phyloP scores from a whole-genome alignment of 1,140 invertebrate species.

The Teleopsis dalmanni region DNA sequence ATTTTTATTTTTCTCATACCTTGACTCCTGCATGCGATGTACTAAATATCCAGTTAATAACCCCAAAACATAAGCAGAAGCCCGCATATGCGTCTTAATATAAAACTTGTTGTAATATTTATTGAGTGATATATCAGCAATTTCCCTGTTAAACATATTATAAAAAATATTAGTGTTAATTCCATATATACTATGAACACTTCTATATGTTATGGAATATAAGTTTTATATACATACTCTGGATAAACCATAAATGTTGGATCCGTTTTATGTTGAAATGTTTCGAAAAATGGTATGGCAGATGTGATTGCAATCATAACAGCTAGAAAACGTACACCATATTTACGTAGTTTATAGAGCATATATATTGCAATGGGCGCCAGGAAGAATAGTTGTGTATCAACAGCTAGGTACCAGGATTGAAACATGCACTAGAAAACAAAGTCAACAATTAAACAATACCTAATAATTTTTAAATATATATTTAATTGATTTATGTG shows the following conservation, averaged over 20 bases:
- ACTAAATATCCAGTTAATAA: conserved; percentile 56
- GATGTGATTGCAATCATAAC: conserved; percentile 47
- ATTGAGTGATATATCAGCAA: conserved; percentile 54
- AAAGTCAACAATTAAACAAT: no score
- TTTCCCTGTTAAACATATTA: conserved; percentile 44
- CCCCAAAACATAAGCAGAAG: conserved; percentile 58
- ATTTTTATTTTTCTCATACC: conserved; percentile 27
- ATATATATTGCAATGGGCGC: conserved; percentile 63
- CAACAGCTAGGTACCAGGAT: conserved; percentile 78
- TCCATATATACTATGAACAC: conserved; percentile 2
- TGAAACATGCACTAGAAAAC: conserved; percentile 79
- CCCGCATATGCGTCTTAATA: conserved; percentile 64
- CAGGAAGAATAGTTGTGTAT: conserved; percentile 73
- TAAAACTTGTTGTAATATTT: conserved; percentile 56
- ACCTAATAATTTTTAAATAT: no score
- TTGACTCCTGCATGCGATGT: conserved; percentile 52
- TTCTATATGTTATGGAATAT: neutral
- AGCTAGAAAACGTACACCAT: conserved; percentile 50
- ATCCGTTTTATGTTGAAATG: conserved; percentile 53
- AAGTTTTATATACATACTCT: conserved; percentile 47
- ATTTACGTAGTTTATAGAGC: conserved; percentile 52
- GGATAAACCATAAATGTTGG: conserved; percentile 58
- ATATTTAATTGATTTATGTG: no score
- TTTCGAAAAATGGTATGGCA: conserved; percentile 53
- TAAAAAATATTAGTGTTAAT: neutral